Percentiles rank a stretch among this genome's conserved stretches.
phyloP scores from a whole-genome alignment of 2,888 invertebrate species.

The Agonopterix heracliana region DNA sequence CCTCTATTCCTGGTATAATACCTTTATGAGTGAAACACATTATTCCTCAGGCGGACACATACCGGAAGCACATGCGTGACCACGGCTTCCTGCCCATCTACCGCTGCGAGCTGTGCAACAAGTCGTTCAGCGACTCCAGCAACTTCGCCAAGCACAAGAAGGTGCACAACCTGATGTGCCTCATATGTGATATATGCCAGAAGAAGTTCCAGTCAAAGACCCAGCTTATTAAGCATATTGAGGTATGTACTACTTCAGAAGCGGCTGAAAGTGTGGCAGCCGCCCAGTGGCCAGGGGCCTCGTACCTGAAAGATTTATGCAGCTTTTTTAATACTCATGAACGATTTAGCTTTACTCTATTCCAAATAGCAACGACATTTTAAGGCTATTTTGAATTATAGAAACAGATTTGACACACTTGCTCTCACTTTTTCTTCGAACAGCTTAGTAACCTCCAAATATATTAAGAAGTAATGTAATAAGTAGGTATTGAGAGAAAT shows the following conservation, averaged over 20 bases:
- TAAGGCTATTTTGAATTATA: no score
- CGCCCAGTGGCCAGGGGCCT: not conserved
- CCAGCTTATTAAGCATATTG: constrained; percentile 35
- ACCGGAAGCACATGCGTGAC: constrained; percentile 47
- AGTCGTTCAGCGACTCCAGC: constrained; percentile 53
- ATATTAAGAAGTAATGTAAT: no score
- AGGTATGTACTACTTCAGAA: constrained; percentile 24
- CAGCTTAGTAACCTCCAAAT: not conserved
- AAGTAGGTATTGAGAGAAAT: no score
- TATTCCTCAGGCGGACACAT: constrained; percentile 17
- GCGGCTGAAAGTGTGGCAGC: not conserved
- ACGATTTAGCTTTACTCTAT: no score
- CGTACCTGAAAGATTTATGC: not conserved
- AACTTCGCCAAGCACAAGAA: constrained; percentile 64
- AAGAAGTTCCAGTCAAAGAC: constrained; percentile 42
- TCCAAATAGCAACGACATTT: no score
- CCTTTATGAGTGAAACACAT: not conserved
- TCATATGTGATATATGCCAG: constrained; percentile 40
- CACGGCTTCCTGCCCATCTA: constrained; percentile 47
- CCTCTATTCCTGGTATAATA: no score
- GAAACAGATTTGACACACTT: no score
- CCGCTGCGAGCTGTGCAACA: constrained; percentile 44
- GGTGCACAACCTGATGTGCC: constrained; percentile 37
- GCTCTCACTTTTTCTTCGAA: no score
- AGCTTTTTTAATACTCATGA: not conserved